A percentile compares a stretch with the other conserved stretches of the same genome.
Conservation (phyloP, 2,797 vertebrate species). For the Mormyrops boulengeri region DNA sequence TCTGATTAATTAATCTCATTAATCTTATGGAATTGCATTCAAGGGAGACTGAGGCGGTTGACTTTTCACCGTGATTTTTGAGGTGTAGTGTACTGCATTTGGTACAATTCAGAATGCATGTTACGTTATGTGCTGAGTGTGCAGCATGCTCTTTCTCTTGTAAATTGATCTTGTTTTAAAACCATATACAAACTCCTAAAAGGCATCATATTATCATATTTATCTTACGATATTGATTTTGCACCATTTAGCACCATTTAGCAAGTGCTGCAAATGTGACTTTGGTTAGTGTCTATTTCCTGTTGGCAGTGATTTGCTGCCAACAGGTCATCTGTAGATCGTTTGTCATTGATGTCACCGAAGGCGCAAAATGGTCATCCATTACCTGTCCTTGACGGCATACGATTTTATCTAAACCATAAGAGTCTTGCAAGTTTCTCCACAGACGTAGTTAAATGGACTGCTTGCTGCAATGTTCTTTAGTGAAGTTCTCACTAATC, state of each 20-base stretch:
- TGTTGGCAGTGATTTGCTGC: neutral
- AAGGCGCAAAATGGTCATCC: neutral
- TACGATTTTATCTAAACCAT: neutral
- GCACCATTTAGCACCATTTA: neutral
- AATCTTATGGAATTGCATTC: neutral
- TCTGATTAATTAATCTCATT: neutral
- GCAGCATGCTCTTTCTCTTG: neutral
- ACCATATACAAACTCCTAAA: neutral
- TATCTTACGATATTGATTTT: neutral
- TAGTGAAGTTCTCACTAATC: neutral
- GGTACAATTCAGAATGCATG: neutral
- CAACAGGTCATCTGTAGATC: neutral
- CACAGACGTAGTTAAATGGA: neutral
- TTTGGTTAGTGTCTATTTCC: neutral
- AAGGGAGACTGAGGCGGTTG: neutral
- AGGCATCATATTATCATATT: neutral
- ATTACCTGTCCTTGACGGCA: neutral
- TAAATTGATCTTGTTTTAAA: neutral
- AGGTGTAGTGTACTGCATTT: neutral
- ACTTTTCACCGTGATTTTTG: neutral
- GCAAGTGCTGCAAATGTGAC: neutral
- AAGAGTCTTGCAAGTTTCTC: neutral
- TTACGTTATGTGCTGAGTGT: neutral
- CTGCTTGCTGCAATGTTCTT: neutral
- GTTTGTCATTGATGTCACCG: neutral